A percentile compares a stretch with the other conserved stretches of the same genome.
Evolutionary conservation across 2,797 vertebrate species (phyloP).

Genomic region (Eulemur coronatus): DNA sequence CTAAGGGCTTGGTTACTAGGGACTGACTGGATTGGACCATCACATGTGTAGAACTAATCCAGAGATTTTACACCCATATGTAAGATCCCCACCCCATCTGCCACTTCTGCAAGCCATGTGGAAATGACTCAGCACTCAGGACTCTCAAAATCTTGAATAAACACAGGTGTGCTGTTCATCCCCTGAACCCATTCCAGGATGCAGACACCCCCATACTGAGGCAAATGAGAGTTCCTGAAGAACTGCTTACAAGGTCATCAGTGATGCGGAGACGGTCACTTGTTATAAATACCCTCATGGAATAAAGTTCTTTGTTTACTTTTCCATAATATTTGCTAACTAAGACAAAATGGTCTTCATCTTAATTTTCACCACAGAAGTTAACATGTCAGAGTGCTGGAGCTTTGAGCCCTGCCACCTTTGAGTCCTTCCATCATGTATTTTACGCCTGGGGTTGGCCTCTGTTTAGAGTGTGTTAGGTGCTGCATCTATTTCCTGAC

Average conservation of each 20-base stretch:
- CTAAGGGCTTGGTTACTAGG: neutral
- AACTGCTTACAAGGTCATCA: neutral
- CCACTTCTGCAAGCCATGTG: neutral
- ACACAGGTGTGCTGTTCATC: neutral
- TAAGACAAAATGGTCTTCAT: conserved; percentile 62
- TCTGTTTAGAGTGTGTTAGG: neutral
- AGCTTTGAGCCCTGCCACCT: neutral
- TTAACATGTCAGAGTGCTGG: neutral
- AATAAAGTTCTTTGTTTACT: conserved; percentile 50
- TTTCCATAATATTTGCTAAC: conserved; percentile 69
- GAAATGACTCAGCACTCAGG: neutral
- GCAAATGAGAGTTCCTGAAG: neutral
- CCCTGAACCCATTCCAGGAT: neutral
- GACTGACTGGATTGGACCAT: neutral
- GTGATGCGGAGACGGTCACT: neutral
- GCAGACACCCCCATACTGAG: neutral
- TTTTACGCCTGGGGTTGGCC: neutral
- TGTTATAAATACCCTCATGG: conserved; percentile 76
- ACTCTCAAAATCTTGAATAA: neutral
- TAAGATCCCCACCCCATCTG: neutral
- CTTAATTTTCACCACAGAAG: conserved; percentile 13
- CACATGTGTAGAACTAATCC: neutral
- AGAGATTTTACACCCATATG: neutral
- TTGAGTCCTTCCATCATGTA: neutral
- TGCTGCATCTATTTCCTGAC: neutral